Conservation (phyloP, 1,140 invertebrate species). For the Temnothorax longispinosus region DNA sequence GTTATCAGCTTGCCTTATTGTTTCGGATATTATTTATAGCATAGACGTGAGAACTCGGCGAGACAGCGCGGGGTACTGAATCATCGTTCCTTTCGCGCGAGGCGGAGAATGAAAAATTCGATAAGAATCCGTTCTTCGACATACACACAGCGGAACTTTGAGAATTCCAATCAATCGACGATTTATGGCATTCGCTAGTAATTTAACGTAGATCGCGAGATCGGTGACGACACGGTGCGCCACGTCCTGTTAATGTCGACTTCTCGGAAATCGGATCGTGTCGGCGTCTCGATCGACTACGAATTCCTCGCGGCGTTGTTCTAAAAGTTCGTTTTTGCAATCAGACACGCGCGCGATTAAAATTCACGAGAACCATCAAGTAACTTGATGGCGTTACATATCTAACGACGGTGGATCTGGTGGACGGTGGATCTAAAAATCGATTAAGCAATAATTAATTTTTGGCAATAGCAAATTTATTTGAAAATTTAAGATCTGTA, state of each 20-base stretch:
- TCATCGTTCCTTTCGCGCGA: background rate
- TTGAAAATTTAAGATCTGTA: background rate
- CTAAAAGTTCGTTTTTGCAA: background rate
- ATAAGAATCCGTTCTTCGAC: background rate
- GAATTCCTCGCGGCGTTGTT: background rate
- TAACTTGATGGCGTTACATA: background rate
- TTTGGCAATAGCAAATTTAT: background rate
- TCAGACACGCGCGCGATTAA: background rate
- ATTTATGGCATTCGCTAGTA: conserved; percentile 20
- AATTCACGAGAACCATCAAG: background rate
- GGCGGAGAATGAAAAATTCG: background rate
- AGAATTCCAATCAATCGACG: conserved; percentile 29
- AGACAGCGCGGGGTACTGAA: background rate
- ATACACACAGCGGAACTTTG: background rate
- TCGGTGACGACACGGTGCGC: background rate
- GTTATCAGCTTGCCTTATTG: conserved; percentile 20
- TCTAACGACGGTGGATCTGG: background rate
- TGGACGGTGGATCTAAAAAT: background rate
- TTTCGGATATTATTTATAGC: conserved; percentile 42
- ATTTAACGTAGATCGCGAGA: background rate
- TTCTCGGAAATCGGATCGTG: conserved; percentile 17
- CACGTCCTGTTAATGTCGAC: conserved; percentile 34
- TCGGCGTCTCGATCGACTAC: background rate
- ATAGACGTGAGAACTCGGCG: background rate
- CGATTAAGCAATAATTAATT: background rate